Percentiles rank a stretch among this genome's conserved stretches.
Conservation (phyloP, 2,797 vertebrate genomes). For the Vipera latastei region DNA sequence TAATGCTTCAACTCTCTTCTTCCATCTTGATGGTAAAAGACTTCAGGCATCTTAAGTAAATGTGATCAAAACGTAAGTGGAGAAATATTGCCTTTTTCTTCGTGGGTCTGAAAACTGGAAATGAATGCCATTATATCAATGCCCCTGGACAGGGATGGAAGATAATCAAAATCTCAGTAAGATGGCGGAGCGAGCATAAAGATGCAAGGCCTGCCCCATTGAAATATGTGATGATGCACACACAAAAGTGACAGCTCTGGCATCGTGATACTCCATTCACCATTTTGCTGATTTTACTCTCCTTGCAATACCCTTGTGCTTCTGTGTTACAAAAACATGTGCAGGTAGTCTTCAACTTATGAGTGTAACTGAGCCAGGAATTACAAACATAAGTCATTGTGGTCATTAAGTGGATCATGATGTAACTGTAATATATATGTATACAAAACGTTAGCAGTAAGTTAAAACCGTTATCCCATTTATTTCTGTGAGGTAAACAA, state of each 20-base stretch:
- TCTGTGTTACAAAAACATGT: not conserved
- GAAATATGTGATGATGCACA: not conserved
- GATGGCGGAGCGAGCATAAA: not conserved
- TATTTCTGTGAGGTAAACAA: too few relatives aligned
- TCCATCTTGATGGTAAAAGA: not conserved
- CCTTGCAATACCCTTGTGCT: not conserved
- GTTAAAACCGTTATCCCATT: too few relatives aligned
- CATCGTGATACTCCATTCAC: not conserved
- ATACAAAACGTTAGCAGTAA: too few relatives aligned
- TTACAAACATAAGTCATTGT: not conserved
- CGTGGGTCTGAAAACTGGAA: not conserved
- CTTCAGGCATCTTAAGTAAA: not conserved
- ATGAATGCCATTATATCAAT: not conserved
- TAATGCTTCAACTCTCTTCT: conserved; percentile 2
- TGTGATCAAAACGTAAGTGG: not conserved
- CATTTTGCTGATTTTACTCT: not conserved
- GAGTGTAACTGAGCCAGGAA: not conserved
- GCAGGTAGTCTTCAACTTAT: not conserved
- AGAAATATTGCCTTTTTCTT: not conserved
- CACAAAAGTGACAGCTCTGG: not conserved
- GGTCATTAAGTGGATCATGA: not conserved
- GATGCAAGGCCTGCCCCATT: not conserved
- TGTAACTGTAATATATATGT: too few relatives aligned
- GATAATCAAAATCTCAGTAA: not conserved
- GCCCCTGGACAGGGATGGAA: not conserved